Conservation (phyloP, 2,113 vertebrate genomes). For the Propithecus coquereli region DNA sequence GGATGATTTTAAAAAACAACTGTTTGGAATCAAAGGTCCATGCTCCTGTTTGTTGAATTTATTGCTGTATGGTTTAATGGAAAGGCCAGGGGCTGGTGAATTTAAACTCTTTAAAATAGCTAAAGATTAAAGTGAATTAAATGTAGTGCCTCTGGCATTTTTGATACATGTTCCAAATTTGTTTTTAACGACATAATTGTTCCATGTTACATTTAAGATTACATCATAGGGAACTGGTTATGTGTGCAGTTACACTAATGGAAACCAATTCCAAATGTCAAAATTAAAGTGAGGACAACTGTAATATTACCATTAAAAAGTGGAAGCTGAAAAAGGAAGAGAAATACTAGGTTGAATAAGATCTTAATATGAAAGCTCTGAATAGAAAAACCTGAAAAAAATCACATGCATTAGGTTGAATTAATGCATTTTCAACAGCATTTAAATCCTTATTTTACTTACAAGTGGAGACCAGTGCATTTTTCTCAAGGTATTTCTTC, state of each 20-base stretch:
- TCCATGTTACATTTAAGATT: slow-evolving; percentile 60
- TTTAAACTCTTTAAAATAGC: slow-evolving; percentile 58
- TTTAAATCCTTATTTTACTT: slow-evolving; percentile 42
- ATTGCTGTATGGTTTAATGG: slow-evolving; percentile 34
- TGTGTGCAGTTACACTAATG: slow-evolving; percentile 35
- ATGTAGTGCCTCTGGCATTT: slow-evolving; percentile 65
- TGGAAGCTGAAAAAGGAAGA: neutral
- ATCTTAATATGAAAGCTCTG: neutral
- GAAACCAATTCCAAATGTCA: slow-evolving; percentile 46
- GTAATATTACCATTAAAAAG: neutral
- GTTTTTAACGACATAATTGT: slow-evolving; percentile 72
- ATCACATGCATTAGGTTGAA: neutral
- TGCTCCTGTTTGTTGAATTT: slow-evolving; percentile 33
- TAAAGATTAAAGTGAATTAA: slow-evolving; percentile 71
- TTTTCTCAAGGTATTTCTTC: slow-evolving; percentile 34
- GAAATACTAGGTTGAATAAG: neutral
- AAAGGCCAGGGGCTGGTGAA: slow-evolving; percentile 48
- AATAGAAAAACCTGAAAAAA: slow-evolving; percentile 17
- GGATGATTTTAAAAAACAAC: neutral
- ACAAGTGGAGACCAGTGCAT: neutral
- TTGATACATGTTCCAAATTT: slow-evolving; percentile 59
- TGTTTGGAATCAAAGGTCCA: slow-evolving; percentile 30
- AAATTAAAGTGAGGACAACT: slow-evolving; percentile 29
- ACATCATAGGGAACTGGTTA: slow-evolving; percentile 57
- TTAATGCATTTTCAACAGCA: neutral